These are phyloP conservation scores for Eristalis arbustorum DNA, from an alignment of 2,888 invertebrate genomes.

Conservation along the genomic window DNA sequence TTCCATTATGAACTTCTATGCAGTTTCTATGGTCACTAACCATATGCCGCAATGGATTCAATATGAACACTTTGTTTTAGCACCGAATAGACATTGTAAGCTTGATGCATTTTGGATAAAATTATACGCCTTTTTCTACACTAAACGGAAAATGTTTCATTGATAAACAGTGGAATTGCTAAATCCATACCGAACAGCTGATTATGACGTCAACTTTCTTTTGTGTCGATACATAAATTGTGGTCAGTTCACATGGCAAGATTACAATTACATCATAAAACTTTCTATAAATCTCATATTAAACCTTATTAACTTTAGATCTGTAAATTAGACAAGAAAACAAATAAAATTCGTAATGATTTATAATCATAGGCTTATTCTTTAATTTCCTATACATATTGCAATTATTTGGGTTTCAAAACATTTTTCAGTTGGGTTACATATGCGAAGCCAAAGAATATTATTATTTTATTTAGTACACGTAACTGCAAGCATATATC, in stretches of 20 bases:
- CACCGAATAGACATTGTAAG: slow-evolving; percentile 90
- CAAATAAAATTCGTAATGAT: too few species aligned
- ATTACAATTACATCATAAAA: too few species aligned
- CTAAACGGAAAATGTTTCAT: background rate
- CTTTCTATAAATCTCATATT: too few species aligned
- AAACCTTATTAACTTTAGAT: too few species aligned
- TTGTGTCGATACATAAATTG: background rate
- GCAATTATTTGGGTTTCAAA: background rate
- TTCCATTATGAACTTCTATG: background rate
- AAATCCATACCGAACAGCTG: background rate
- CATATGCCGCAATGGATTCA: slow-evolving; percentile 95
- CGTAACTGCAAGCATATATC: too few species aligned
- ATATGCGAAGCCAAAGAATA: too few species aligned
- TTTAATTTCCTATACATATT: background rate
- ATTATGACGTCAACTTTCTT: background rate
- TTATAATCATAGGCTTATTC: too few species aligned
- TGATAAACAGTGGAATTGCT: background rate
- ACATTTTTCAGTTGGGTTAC: background rate
- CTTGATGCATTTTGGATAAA: slow-evolving; percentile 82
- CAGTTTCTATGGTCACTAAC: slow-evolving; percentile 81
- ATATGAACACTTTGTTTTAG: slow-evolving; percentile 93
- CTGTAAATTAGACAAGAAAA: too few species aligned
- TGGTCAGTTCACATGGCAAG: background rate
- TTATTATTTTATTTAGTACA: too few species aligned
- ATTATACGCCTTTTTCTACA: background rate